Conservation (phyloP, 2,888 invertebrate species). For the Microctonus brassicae region DNA sequence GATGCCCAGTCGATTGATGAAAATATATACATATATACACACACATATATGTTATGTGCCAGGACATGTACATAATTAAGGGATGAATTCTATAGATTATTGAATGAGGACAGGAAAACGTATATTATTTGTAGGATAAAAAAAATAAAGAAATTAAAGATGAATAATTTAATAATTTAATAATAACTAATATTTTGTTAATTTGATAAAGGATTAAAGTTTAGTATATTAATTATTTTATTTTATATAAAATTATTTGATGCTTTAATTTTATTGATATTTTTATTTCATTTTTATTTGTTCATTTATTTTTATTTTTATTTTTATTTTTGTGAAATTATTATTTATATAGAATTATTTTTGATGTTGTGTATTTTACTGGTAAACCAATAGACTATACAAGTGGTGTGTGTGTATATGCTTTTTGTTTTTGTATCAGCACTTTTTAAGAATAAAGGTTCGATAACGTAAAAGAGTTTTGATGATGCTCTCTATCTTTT, state of each 20-base stretch:
- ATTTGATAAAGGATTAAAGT: not conserved
- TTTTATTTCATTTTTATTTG: not conserved
- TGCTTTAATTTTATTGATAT: no score
- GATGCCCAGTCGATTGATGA: constrained; percentile 9
- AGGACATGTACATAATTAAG: not conserved
- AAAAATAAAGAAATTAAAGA: not conserved
- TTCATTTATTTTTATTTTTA: not conserved
- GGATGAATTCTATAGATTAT: not conserved
- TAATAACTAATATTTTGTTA: no score
- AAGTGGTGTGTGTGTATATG: constrained; percentile 11
- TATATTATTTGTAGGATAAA: not conserved
- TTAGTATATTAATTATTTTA: not conserved
- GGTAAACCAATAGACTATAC: not conserved
- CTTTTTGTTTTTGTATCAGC: not conserved
- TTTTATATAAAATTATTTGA: not conserved
- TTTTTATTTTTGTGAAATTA: not conserved
- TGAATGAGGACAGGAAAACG: not conserved
- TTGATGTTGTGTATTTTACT: not conserved
- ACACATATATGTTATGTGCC: not conserved
- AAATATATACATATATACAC: not conserved
- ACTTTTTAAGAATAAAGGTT: constrained; percentile 8
- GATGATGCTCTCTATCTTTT: not conserved
- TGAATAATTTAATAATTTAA: no score
- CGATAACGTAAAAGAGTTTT: constrained; percentile 9
- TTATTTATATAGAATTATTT: not conserved